Evolutionary conservation across 2,888 invertebrate species (phyloP).

Genomic region (Sepioteuthis lessoniana): DNA sequence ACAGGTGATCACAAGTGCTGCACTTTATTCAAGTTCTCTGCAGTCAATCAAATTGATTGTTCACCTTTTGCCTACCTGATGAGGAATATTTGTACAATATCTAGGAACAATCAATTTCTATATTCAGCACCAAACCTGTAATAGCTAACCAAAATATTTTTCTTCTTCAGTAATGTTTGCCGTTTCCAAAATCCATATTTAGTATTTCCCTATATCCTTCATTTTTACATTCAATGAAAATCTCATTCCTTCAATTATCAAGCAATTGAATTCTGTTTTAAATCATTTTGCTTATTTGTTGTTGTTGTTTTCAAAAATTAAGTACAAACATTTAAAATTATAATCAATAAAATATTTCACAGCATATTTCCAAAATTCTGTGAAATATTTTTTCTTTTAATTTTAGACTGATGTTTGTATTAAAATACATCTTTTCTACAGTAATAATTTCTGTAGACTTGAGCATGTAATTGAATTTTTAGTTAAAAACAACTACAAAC

Average conservation of each 20-base stretch:
- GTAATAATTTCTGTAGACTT: background rate
- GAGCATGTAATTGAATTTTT: background rate
- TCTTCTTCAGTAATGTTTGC: background rate
- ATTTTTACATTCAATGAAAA: background rate
- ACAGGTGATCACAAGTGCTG: slow-evolving; percentile 33
- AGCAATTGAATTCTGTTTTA: background rate
- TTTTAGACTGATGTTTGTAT: background rate
- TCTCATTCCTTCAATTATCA: background rate
- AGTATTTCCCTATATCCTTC: background rate
- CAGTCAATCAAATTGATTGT: background rate
- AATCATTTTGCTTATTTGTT: background rate
- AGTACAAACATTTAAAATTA: too few species aligned
- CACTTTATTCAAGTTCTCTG: background rate
- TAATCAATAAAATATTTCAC: background rate
- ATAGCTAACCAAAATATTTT: background rate
- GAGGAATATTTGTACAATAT: background rate
- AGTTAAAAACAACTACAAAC: background rate
- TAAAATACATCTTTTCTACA: background rate
- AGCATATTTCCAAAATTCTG: too few species aligned
- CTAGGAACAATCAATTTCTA: background rate
- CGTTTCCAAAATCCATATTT: background rate
- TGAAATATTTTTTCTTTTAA: background rate
- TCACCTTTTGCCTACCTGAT: background rate
- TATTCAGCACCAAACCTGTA: background rate
- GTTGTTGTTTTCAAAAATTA: too few species aligned